Evolutionary conservation across 2,888 invertebrate genomes (phyloP), one percentile per base, ranked within the genome.

Genomic region (Amiota minor): DNA sequence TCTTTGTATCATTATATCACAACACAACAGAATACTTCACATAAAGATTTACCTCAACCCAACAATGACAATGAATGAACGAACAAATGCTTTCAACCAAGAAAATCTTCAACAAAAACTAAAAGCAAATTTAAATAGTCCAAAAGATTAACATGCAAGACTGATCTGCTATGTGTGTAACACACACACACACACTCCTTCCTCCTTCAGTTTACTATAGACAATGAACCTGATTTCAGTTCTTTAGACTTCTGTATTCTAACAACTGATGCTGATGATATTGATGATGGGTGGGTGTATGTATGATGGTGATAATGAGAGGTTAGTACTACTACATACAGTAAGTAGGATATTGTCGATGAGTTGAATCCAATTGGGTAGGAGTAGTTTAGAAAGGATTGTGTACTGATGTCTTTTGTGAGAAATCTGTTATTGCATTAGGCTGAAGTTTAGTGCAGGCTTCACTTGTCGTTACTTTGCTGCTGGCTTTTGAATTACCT

Each of bases 361-460:
- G 53, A 53, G 53, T 53, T n/a, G 16, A 16, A 59, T 4, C 59
- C 20, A 18, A 59, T 20, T 59, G 59, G 6, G 35, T 35, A 6
- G 35, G 35, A 35, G 35, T 6, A 35, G 35, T 3, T 35, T 6
- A 35, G 35, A 35, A 35, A 35, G 35, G 35, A 35, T 35, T 2
- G 35, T 6, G 6, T 35, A 23, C 23, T 53, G 79, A 79, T 80
- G 80, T 80, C 77, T 80, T 79, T 76, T 75, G 72, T 79, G 79
- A 80, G 79, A 59, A 59, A 59, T 18, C 18, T 59, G 59, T 59
- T 20, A 59, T 59, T 59, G 59, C 59, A 59, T 59, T 59, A 59
- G 59, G 20, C 59, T 59, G 20, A 59, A 59, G 16, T 59, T 59
- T 20, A 59, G n/a, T 16, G 16, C 14, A 80, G 78, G 70, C 77